phyloP scores from a whole-genome alignment of 64 coral and sea anemone species.

The Montipora foliosa region DNA sequence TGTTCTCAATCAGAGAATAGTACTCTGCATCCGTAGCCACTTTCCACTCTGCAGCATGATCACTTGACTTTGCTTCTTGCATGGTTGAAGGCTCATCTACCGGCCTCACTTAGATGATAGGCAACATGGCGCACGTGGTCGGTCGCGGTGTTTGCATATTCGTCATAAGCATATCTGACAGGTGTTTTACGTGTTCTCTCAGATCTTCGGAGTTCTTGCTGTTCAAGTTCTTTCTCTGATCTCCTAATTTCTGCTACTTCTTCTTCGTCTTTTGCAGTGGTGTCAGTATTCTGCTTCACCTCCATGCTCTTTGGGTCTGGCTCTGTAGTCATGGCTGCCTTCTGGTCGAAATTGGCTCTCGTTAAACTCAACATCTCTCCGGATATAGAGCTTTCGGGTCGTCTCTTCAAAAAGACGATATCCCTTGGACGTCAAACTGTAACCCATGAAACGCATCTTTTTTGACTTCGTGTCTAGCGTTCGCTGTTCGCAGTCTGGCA shows the following conservation, averaged over 20 bases:
- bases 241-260: neutral
- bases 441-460: conserved; percentile 66
- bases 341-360: conserved; percentile 28
- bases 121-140: conserved; percentile 15
- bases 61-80: conserved; percentile 17
- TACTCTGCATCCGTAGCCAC: conserved; percentile 14
- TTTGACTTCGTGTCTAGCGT: conserved; percentile 45
- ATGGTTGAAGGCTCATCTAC: conserved; percentile 4
- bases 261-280: neutral
- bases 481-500: conserved; percentile 8
- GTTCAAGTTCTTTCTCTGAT: neutral
- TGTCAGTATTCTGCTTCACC: neutral
- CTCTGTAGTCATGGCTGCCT: neutral
- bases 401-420: conserved; percentile 61
- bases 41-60: conserved; percentile 17
- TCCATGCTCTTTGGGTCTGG: neutral
- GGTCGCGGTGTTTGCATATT: conserved; percentile 20
- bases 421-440: conserved; percentile 39
- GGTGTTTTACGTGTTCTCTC: conserved; percentile 35
- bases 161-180: conserved; percentile 39
- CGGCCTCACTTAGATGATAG: neutral
- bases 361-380: conserved; percentile 65
- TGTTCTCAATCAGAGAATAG: conserved; percentile 23
- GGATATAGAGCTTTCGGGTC: conserved; percentile 51
- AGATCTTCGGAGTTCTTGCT: neutral